These are phyloP conservation scores for Styela plicata DNA, from an alignment of 23 tunicate species.

Conservation along the genomic window DNA sequence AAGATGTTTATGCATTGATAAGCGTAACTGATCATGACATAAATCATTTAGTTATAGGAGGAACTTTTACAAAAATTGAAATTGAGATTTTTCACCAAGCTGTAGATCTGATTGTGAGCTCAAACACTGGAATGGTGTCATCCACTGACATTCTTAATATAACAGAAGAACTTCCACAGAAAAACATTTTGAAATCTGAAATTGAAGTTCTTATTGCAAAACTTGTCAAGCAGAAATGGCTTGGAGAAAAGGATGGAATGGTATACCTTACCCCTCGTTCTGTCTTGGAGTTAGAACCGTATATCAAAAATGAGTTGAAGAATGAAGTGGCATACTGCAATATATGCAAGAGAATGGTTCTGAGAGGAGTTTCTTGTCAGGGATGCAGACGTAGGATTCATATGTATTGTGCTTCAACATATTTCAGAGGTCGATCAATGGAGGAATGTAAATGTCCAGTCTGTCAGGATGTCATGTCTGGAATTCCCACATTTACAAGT, in stretches of 20 bases:
- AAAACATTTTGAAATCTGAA: conserved; percentile 52
- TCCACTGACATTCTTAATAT: conserved; percentile 67
- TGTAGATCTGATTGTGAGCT: conserved; percentile 46
- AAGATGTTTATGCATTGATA: conserved; percentile 53
- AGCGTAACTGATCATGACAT: conserved; percentile 57
- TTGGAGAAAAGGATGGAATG: conserved; percentile 56
- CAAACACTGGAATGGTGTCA: conserved; percentile 49
- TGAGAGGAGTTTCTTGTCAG: conserved; percentile 42
- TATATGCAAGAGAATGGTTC: conserved; percentile 55
- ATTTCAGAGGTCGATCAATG: conserved; percentile 19
- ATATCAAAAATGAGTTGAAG: conserved; percentile 26
- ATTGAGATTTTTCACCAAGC: conserved; percentile 52
- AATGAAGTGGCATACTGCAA: conserved; percentile 32
- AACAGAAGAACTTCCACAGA: conserved; percentile 53
- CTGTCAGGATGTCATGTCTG: conserved; percentile 14
- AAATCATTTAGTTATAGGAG: conserved; percentile 55
- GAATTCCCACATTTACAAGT: not conserved
- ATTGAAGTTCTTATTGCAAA: conserved; percentile 31
- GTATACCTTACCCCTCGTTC: conserved; percentile 55
- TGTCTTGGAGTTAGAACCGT: conserved; percentile 62
- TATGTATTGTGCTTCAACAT: conserved; percentile 47
- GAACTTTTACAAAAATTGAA: conserved; percentile 44
- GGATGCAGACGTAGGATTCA: conserved; percentile 53
- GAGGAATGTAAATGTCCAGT: conserved; percentile 23
- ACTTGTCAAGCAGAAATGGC: conserved; percentile 56